phyloP scores from a whole-genome alignment of 2,113 vertebrate species.

The Chaetorhynchus papuensis region DNA sequence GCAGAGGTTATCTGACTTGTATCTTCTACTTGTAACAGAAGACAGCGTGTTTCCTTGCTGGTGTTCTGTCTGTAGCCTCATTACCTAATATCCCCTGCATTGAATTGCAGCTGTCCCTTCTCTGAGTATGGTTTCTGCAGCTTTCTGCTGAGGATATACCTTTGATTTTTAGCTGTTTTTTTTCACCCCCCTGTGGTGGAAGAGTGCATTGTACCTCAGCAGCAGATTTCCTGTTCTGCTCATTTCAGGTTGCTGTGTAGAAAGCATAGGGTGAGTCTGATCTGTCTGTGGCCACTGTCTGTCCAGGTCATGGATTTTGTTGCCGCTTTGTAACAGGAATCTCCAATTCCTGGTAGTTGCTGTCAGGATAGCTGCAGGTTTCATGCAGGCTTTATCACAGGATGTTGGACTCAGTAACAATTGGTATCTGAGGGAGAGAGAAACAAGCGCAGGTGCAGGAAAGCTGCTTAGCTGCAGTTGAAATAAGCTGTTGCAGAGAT shows the following conservation, averaged over 20 bases:
- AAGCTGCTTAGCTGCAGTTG: conserved; percentile 42
- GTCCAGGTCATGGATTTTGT: background rate
- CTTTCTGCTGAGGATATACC: conserved; percentile 28
- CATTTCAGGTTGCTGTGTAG: background rate
- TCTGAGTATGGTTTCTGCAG: conserved; percentile 41
- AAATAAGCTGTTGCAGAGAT: conserved; percentile 22
- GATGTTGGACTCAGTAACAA: background rate
- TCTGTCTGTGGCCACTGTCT: background rate
- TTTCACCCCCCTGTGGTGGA: conserved; percentile 65
- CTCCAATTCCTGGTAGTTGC: background rate
- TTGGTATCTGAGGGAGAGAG: background rate
- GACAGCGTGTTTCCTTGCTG: background rate
- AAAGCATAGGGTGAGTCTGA: background rate
- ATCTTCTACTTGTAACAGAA: background rate
- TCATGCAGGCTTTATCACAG: background rate
- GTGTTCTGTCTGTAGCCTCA: conserved; percentile 52
- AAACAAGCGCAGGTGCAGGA: background rate
- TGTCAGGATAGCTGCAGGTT: background rate
- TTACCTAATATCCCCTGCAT: conserved; percentile 48
- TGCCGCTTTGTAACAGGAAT: background rate
- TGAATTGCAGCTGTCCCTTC: conserved; percentile 53
- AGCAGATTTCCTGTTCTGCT: background rate
- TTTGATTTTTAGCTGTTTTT: conserved; percentile 50
- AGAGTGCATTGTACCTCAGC: conserved; percentile 32
- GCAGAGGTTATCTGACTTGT: background rate